phyloP scores from a whole-genome alignment of 2,113 vertebrate species.

The Phaethon lepturus region DNA sequence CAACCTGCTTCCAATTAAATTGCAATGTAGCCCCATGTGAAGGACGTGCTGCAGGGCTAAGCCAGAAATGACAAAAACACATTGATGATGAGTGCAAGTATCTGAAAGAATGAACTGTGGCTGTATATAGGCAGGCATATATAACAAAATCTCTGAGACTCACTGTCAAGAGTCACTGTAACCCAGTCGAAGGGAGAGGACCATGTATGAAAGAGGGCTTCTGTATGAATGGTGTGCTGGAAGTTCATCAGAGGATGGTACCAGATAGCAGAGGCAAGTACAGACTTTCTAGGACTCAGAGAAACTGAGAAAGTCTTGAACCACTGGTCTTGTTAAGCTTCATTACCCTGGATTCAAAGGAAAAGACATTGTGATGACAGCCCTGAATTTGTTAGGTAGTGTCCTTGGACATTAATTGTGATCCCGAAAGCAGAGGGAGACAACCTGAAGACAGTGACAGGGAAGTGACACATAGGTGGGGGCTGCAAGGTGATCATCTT shows the following conservation, averaged over 20 bases:
- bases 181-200: neutral
- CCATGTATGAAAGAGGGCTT: neutral
- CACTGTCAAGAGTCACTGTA: neutral
- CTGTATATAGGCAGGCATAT: neutral
- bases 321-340: neutral
- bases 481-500: neutral
- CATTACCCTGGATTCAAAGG: neutral
- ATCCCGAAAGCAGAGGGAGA: neutral
- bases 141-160: neutral
- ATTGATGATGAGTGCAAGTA: neutral
- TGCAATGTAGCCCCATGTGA: neutral
- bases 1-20: slow-evolving; percentile 49
- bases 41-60: neutral
- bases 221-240: neutral
- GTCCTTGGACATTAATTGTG: neutral
- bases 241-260: neutral
- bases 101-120: neutral
- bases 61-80: slow-evolving; percentile 31
- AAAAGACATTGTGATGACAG: neutral
- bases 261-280: neutral
- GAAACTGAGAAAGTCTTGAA: neutral
- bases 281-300: neutral
- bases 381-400: neutral
- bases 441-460: neutral
- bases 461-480: neutral